These are phyloP conservation scores for Dolichotis patagonum DNA, from an alignment of 2,113 vertebrate species.

Conservation along the genomic window DNA sequence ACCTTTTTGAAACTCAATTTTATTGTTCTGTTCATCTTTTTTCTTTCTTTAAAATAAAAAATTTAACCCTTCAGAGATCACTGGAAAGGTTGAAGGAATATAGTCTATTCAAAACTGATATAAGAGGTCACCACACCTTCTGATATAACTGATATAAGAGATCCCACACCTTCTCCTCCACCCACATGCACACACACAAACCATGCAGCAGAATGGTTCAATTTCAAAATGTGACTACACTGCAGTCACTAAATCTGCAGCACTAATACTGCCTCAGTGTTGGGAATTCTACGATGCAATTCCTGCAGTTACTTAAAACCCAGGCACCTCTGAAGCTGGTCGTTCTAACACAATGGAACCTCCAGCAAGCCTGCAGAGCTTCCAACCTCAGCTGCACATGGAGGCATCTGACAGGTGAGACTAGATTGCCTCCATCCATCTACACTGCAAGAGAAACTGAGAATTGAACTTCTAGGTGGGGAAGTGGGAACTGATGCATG, in stretches of 20 bases:
- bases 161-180: not conserved
- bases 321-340: not conserved
- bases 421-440: not conserved
- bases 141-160: not conserved
- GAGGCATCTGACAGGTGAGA: not conserved
- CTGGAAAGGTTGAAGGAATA: not conserved
- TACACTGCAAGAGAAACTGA: not conserved
- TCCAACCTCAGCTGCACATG: not conserved
- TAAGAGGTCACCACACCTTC: not conserved
- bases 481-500: not conserved
- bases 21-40: too few species aligned
- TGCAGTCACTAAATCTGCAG: not conserved
- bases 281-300: not conserved
- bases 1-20: too few species aligned
- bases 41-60: not conserved
- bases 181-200: not conserved
- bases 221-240: not conserved
- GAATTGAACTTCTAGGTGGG: not conserved
- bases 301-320: not conserved
- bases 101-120: not conserved
- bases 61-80: not conserved
- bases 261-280: not conserved
- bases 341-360: not conserved
- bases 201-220: not conserved
- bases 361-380: accelerated